phyloP scores from a whole-genome alignment of 2,888 invertebrate species.

The Netelia melanura region DNA sequence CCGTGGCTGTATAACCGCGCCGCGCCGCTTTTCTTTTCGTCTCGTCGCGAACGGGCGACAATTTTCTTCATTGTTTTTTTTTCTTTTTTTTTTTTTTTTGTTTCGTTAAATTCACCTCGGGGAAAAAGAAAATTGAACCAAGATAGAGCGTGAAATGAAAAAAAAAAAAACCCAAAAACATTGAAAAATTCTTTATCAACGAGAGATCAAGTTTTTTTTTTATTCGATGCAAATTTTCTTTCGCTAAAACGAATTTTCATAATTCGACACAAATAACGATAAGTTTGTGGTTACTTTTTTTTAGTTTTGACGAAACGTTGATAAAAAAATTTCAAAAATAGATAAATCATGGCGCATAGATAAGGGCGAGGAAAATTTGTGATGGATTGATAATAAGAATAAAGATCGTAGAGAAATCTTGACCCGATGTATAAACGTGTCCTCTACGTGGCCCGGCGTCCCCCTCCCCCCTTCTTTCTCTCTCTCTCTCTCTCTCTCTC shows the following conservation, averaged over 20 bases:
- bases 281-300: neutral
- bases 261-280: neutral
- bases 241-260: neutral
- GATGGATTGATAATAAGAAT: neutral
- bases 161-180: too few relatives aligned
- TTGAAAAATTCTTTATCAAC: too few relatives aligned
- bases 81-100: too few relatives aligned
- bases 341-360: neutral
- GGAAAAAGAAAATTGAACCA: too few relatives aligned
- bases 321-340: neutral
- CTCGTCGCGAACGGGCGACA: too few relatives aligned
- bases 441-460: constrained; percentile 12
- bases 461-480: constrained; percentile 5
- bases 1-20: neutral
- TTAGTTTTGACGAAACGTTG: neutral
- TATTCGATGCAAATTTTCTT: neutral
- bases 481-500: constrained; percentile 15
- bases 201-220: neutral
- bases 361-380: neutral
- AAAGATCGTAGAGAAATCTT: constrained; percentile 1
- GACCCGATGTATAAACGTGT: neutral
- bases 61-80: too few relatives aligned
- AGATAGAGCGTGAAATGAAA: too few relatives aligned
- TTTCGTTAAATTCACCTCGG: too few relatives aligned
- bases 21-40: neutral